These are phyloP conservation scores for Tadarida brasiliensis DNA, from an alignment of 2,797 vertebrate species.

Conservation along the genomic window DNA sequence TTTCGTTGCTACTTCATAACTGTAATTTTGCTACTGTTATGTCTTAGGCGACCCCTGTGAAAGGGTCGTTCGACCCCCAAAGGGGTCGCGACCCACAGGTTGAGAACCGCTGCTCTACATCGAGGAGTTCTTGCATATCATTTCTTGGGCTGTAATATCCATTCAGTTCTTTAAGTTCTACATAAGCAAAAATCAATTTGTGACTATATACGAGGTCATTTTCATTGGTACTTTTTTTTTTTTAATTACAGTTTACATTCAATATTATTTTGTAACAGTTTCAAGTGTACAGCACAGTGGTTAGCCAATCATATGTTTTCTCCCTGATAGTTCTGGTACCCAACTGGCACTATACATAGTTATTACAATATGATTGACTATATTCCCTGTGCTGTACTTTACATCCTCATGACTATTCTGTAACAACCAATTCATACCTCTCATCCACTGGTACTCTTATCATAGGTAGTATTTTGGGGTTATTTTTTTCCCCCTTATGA, in stretches of 20 bases:
- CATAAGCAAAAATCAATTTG: not conserved
- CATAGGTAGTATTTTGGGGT: not conserved
- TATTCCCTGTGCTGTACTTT: not conserved
- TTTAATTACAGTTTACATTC: not conserved
- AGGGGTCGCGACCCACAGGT: too few species aligned
- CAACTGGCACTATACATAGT: not conserved
- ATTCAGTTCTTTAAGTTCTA: not conserved
- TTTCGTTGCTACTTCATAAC: too few species aligned
- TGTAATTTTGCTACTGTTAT: too few species aligned
- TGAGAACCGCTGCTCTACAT: too few species aligned
- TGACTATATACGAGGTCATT: not conserved
- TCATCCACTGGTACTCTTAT: not conserved
- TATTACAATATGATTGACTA: not conserved
- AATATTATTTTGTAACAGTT: not conserved
- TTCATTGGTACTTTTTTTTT: not conserved
- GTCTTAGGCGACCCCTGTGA: too few species aligned
- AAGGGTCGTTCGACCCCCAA: too few species aligned
- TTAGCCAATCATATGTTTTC: not conserved
- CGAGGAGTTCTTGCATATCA: not conserved
- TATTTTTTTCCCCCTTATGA: not conserved
- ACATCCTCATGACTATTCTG: not conserved
- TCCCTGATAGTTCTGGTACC: not conserved
- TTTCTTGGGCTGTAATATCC: not conserved
- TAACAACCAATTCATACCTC: not conserved
- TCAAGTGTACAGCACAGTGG: not conserved